Percentiles rank a stretch among this genome's conserved stretches.
Conservation (phyloP, 2,888 invertebrate species). For the Lasioglossum lativentre region DNA sequence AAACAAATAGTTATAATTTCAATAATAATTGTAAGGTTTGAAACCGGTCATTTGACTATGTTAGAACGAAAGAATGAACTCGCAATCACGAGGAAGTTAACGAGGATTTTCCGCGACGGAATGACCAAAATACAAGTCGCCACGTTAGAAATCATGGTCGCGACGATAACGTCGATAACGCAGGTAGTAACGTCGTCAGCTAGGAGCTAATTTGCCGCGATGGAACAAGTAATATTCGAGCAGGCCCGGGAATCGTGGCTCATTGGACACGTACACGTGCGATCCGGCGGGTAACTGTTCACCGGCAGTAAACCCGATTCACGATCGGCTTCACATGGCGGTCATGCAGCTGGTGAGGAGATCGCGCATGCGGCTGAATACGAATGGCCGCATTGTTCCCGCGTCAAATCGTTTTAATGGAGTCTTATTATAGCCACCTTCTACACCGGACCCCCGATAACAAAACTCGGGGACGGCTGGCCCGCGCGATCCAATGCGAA, state of each 20-base stretch:
- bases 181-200: neutral
- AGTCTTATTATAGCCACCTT: constrained; percentile 67
- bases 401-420: constrained; percentile 69
- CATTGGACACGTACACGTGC: constrained; percentile 71
- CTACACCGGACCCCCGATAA: constrained; percentile 31
- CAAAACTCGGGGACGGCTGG: constrained; percentile 22
- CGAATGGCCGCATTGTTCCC: constrained; percentile 71
- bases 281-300: constrained; percentile 70
- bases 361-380: constrained; percentile 67
- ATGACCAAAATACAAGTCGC: neutral
- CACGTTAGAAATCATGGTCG: neutral
- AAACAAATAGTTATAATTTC: too few species aligned
- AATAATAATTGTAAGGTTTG: too few species aligned
- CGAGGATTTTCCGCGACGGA: neutral
- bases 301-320: constrained; percentile 73
- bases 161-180: neutral
- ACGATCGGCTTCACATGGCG: constrained; percentile 72
- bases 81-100: neutral
- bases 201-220: constrained; percentile 27
- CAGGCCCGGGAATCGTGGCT: constrained; percentile 60
- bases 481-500: constrained; percentile 29
- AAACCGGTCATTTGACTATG: too few species aligned
- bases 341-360: constrained; percentile 69
- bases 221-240: constrained; percentile 23
- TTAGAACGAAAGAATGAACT: neutral